Percentiles rank a stretch among this genome's conserved stretches.
phyloP scores from a whole-genome alignment of 1,140 invertebrate genomes.

The Leptopilina clavipes region DNA sequence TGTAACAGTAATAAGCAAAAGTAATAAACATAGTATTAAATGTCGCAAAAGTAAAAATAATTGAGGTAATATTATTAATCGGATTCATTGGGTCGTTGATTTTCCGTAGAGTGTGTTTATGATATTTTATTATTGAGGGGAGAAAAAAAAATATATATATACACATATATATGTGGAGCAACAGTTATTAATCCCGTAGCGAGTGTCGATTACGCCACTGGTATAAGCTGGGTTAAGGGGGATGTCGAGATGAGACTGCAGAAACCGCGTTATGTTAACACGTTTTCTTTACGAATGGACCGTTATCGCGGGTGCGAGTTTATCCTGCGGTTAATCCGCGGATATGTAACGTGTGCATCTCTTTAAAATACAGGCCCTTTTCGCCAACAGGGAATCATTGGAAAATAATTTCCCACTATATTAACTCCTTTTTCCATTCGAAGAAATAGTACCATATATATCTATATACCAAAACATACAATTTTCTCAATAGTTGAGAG shows the following conservation, averaged over 20 bases:
- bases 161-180: neutral
- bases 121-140: neutral
- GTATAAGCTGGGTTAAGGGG: conserved; percentile 1
- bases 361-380: conserved; percentile 45
- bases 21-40: too few relatives aligned
- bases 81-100: neutral
- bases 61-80: neutral
- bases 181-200: conserved; percentile 26
- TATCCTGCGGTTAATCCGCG: conserved; percentile 53
- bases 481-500: conserved; percentile 2
- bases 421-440: neutral
- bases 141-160: neutral
- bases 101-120: neutral
- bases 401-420: neutral
- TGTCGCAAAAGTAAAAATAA: too few relatives aligned
- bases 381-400: conserved; percentile 39
- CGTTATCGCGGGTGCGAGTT: conserved; percentile 58
- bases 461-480: neutral
- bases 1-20: too few relatives aligned
- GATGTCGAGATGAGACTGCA: conserved; percentile 54
- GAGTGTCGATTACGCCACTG: conserved; percentile 27
- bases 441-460: neutral
- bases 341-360: conserved; percentile 49
- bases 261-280: conserved; percentile 64
- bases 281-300: conserved; percentile 59